Conservation (phyloP, 1,140 invertebrate genomes). For the Acromyrmex echinatior region DNA sequence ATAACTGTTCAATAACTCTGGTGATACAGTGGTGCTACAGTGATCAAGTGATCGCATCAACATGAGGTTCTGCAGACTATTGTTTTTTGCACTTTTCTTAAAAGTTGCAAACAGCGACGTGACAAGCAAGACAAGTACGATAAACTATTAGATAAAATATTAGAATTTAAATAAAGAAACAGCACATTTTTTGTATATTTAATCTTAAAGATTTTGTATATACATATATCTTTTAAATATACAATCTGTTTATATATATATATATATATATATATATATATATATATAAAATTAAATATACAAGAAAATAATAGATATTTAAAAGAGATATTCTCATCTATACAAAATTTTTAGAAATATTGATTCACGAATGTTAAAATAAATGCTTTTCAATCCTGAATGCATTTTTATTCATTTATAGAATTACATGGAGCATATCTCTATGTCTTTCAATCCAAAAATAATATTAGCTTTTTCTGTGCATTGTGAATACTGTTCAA, state of each 20-base stretch:
- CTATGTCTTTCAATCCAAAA: no score
- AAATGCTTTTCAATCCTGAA: no score
- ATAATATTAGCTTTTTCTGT: no score
- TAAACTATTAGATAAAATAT: slow-evolving; percentile 6
- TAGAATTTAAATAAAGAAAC: background rate
- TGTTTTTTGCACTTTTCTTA: slow-evolving; percentile 31
- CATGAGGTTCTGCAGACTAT: slow-evolving; percentile 23
- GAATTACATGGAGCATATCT: no score
- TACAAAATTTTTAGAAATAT: no score
- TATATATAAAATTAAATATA: no score
- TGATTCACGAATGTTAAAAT: no score
- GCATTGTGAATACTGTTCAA: background rate
- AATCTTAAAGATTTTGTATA: background rate
- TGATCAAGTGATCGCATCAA: background rate
- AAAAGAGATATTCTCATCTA: no score
- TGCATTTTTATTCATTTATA: no score
- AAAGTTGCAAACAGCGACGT: slow-evolving; percentile 18
- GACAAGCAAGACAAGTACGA: background rate
- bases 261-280: no score
- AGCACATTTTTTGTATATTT: background rate
- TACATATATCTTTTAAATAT: background rate
- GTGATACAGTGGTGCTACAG: background rate
- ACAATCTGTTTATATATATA: background rate
- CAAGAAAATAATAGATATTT: no score
- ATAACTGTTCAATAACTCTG: background rate